phyloP scores from a whole-genome alignment of 2,113 vertebrate genomes.

The Stomatorhinus ivindoensis region DNA sequence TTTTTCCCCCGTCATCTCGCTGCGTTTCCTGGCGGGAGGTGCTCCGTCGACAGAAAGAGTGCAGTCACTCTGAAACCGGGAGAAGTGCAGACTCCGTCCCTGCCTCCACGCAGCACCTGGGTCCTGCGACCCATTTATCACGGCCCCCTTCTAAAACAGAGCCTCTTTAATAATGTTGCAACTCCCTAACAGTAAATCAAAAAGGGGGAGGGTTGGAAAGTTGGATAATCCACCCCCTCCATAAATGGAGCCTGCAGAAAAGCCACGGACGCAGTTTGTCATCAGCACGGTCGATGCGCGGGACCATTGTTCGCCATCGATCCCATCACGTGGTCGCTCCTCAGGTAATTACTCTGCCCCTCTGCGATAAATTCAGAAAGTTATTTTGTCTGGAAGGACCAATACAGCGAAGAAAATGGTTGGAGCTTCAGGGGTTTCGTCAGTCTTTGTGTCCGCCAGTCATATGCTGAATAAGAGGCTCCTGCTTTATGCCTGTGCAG shows the following conservation, averaged over 20 bases:
- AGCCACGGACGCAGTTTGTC: constrained; percentile 47
- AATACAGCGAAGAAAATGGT: constrained; percentile 1
- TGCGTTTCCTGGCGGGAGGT: neutral
- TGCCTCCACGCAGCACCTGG: neutral
- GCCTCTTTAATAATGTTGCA: constrained; percentile 51
- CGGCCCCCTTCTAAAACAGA: constrained; percentile 53
- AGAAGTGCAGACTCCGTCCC: neutral
- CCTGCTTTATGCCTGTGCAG: neutral
- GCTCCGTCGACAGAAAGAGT: neutral
- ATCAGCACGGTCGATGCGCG: constrained; percentile 51
- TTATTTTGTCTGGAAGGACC: constrained; percentile 31
- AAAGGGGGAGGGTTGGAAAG: constrained; percentile 44
- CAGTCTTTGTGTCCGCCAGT: constrained; percentile 12
- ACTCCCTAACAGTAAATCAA: constrained; percentile 57
- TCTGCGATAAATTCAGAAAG: constrained; percentile 55
- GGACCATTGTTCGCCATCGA: constrained; percentile 63
- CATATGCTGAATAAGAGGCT: too few species aligned
- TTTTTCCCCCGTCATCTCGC: neutral
- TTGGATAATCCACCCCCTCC: constrained; percentile 55
- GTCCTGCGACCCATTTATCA: constrained; percentile 38
- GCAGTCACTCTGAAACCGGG: neutral
- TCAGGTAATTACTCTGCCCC: constrained; percentile 54
- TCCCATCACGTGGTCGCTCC: constrained; percentile 51
- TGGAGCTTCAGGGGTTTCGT: neutral
- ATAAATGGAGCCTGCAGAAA: constrained; percentile 36